Base-by-base conservation (phyloP, 2,888 invertebrate species). In the Sclerodermus sp. region DNA sequence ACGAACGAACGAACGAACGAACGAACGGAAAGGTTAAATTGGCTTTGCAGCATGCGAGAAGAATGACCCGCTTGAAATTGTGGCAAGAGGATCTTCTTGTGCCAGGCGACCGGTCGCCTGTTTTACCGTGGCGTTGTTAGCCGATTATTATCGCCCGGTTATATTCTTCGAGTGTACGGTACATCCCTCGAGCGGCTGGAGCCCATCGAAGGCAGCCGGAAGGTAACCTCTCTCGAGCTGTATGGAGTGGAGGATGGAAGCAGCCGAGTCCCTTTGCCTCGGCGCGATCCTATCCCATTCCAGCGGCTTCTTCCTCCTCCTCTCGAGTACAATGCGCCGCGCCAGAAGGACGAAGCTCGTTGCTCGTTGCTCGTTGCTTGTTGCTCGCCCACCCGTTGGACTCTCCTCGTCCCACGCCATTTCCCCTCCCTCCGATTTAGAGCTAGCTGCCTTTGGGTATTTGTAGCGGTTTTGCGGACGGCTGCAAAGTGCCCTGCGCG, bases 401-500 rank as follows among this genome's bases (percentile, higher is more conserved):
- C 18, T 29, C 49, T 40, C 53, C 49, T 43, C 51, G 54, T 47
- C 42, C 54, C 55, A 45, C 52, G 51, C 64, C 58, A 49, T 47
- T 51, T 55, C 51, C 23, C 23, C 38, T 47, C 47, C 49, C 47
- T 54, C 63, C 63, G 58, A 67, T 68, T 70, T 64, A 59, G 58
- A 60, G 63, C 60, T 58, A 60, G 63, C 60, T 58, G 62, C 62
- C 66, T 59, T 58, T 53, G 54, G 64, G 56, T 62, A 65, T 61
- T 57, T 45, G 57, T 60, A 55, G 62, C 57, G 62, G 58, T 64
- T 64, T 60, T 62, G 57, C 57, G 51, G 52, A 45, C 54, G 46
- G 42, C 45, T 42, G 46, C 48, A 31, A 23, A 44, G 42, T 39
- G 48, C 49, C 37, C 42, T 40, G 37, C 34, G 14, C 44, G 41